A percentile compares a stretch with the other conserved stretches of the same genome.
These are phyloP conservation scores for Amyelois transitella DNA, from an alignment of 1,140 invertebrate species.

Conservation along the genomic window DNA sequence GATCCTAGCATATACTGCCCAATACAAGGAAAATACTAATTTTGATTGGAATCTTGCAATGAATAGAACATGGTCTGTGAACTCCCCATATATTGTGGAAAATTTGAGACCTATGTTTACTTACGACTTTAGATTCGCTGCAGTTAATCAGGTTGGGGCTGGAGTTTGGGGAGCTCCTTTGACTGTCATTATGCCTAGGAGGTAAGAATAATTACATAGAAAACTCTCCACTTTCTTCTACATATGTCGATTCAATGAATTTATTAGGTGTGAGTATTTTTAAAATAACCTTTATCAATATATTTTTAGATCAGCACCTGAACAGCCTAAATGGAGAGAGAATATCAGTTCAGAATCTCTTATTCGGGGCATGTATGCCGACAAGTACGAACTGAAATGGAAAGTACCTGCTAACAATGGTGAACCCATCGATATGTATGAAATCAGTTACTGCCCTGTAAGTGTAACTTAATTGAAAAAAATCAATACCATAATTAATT, in stretches of 20 bases:
- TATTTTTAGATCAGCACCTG: slow-evolving; percentile 50
- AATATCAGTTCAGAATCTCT: slow-evolving; percentile 56
- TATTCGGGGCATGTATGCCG: slow-evolving; percentile 76
- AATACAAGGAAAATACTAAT: slow-evolving; percentile 83
- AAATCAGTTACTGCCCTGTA: slow-evolving; percentile 87
- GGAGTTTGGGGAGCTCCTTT: slow-evolving; percentile 80
- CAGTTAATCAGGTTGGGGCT: slow-evolving; percentile 87
- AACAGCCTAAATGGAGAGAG: slow-evolving; percentile 66
- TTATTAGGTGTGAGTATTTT: too few species aligned
- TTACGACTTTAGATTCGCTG: slow-evolving; percentile 90
- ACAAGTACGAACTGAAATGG: slow-evolving; percentile 89
- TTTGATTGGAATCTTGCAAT: slow-evolving; percentile 79
- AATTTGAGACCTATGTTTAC: slow-evolving; percentile 83
- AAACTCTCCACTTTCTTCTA: too few species aligned
- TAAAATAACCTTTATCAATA: background rate
- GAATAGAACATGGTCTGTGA: slow-evolving; percentile 85
- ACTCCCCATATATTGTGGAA: slow-evolving; percentile 86
- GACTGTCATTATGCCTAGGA: slow-evolving; percentile 74
- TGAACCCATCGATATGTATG: slow-evolving; percentile 88
- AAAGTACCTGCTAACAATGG: slow-evolving; percentile 90
- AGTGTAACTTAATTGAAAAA: slow-evolving; percentile 44
- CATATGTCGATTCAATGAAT: too few species aligned
- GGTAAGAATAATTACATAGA: slow-evolving; percentile 31
- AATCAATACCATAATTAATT: slow-evolving; percentile 1
- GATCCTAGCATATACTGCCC: slow-evolving; percentile 80